Evolutionary conservation across 2,113 vertebrate species (phyloP).

Genomic region (Felis chaus): DNA sequence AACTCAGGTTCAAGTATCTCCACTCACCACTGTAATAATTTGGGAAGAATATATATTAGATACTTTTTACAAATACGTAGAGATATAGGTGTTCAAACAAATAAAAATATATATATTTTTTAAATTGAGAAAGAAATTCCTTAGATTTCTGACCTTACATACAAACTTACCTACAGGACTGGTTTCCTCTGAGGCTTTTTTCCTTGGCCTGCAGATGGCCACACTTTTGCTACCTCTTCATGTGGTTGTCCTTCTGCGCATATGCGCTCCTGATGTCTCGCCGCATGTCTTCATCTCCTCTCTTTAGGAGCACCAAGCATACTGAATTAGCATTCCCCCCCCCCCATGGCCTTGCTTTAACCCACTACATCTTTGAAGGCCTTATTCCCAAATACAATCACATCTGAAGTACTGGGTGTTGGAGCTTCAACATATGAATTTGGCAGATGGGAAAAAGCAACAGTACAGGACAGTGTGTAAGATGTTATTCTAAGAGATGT

Average conservation of each 20-base stretch:
- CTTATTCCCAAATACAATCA: background rate
- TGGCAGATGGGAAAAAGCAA: background rate
- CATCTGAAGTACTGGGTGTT: background rate
- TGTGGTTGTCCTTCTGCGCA: fast-evolving
- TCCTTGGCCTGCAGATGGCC: background rate
- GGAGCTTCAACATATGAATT: background rate
- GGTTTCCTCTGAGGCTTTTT: background rate
- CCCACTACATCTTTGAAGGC: background rate
- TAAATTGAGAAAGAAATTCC: background rate
- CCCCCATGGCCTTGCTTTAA: background rate
- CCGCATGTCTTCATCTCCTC: background rate
- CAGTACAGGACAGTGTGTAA: too few species aligned
- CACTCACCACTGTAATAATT: background rate
- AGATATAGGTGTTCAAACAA: background rate
- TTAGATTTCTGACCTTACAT: background rate
- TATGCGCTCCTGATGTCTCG: background rate
- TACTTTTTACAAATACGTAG: background rate
- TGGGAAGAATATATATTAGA: background rate
- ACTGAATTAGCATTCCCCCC: background rate
- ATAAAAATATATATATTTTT: background rate
- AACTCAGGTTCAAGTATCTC: background rate
- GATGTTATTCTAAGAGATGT: background rate
- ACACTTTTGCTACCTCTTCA: background rate
- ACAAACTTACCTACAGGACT: background rate
- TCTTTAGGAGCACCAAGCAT: background rate